phyloP scores from a whole-genome alignment of 2,113 vertebrate species.

The Sciurus niger region DNA sequence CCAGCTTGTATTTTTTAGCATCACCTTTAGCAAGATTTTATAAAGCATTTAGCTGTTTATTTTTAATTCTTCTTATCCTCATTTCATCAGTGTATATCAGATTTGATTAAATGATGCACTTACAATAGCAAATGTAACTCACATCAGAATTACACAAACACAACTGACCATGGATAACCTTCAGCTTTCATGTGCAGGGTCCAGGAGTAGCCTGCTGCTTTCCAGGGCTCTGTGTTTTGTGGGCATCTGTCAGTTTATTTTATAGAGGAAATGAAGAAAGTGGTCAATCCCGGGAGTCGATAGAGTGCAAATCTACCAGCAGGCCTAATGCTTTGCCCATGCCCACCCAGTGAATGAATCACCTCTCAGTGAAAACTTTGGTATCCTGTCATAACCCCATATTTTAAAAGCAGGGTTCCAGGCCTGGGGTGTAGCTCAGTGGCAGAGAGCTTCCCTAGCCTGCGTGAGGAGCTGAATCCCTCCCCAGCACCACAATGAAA shows the following conservation, averaged over 20 bases:
- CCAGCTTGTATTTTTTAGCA: neutral
- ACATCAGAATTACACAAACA: neutral
- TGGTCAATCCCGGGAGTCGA: neutral
- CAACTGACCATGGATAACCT: neutral
- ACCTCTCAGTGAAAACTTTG: neutral
- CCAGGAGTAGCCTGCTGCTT: no score
- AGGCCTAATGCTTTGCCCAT: neutral
- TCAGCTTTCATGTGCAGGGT: neutral
- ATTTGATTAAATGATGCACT: neutral
- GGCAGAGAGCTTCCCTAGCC: neutral
- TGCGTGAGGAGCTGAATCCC: neutral
- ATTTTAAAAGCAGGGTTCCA: neutral
- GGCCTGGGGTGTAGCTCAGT: neutral
- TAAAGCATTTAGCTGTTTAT: constrained; percentile 16
- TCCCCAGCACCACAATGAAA: neutral
- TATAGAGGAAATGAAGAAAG: neutral
- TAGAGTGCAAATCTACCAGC: neutral
- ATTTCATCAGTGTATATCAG: neutral
- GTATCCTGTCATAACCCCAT: neutral
- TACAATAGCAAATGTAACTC: neutral
- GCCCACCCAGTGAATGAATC: neutral
- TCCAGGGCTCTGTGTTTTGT: neutral
- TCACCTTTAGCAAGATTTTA: constrained; percentile 5
- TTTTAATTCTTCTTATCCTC: neutral
- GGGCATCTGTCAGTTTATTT: neutral